Evolutionary conservation across 2,797 vertebrate genomes (phyloP).

Genomic region (Sarcophilus harrisii): DNA sequence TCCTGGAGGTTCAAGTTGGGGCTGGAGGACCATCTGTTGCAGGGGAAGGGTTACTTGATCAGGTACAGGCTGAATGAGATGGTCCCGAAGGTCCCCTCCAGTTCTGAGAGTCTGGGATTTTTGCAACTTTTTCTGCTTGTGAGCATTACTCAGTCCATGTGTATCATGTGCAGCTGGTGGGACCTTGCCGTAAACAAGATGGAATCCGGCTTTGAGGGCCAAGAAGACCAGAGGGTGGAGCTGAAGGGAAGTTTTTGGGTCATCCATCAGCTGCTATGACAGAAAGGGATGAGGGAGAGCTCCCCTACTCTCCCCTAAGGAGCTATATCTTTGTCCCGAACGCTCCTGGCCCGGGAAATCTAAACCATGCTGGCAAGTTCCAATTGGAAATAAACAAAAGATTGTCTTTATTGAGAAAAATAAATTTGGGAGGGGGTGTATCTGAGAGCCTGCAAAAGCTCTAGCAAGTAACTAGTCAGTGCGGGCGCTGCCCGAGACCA

Average conservation of each 20-base stretch:
- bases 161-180: slow-evolving; percentile 46
- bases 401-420: slow-evolving; percentile 58
- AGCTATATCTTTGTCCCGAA: slow-evolving; percentile 6
- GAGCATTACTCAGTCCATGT: fast-evolving
- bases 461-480: slow-evolving; percentile 29
- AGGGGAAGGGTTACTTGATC: neutral
- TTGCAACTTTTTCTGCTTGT: neutral
- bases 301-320: neutral
- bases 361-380: slow-evolving; percentile 20
- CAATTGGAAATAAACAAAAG: slow-evolving; percentile 63
- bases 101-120: neutral
- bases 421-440: slow-evolving; percentile 5
- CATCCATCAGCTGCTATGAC: neutral
- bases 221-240: slow-evolving; percentile 23
- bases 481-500: slow-evolving; percentile 36
- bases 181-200: neutral
- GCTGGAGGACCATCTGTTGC: neutral
- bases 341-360: neutral
- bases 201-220: neutral
- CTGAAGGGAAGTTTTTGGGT: neutral
- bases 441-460: slow-evolving; percentile 58
- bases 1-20: neutral
- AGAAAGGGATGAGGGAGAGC: neutral
- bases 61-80: neutral
- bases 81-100: neutral